Percentiles rank a stretch among this genome's conserved stretches.
These are phyloP conservation scores for Eupithecia subfuscata DNA, from an alignment of 2,888 invertebrate genomes.

Conservation along the genomic window DNA sequence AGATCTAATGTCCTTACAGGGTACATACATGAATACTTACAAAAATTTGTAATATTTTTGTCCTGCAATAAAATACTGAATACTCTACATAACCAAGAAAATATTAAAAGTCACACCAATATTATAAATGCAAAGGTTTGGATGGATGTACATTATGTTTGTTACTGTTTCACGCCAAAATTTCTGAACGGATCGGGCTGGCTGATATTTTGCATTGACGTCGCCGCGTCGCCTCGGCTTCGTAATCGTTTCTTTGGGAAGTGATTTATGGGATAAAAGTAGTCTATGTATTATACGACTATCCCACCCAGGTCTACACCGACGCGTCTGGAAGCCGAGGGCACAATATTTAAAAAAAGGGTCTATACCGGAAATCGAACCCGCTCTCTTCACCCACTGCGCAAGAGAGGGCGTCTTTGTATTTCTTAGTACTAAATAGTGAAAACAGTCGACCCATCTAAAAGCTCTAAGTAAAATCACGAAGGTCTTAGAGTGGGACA, in stretches of 20 bases:
- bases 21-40: too few species aligned
- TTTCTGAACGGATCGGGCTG: background rate
- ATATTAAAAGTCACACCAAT: background rate
- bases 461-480: background rate
- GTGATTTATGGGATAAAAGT: too few species aligned
- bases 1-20: too few species aligned
- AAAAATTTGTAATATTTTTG: too few species aligned
- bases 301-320: too few species aligned
- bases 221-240: too few species aligned
- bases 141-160: background rate
- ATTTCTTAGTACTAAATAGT: background rate
- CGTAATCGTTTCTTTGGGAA: too few species aligned
- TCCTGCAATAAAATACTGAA: too few species aligned
- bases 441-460: background rate
- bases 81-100: background rate
- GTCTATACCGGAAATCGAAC: background rate
- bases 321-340: too few species aligned
- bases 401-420: background rate
- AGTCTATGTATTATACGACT: too few species aligned
- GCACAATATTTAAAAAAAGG: too few species aligned
- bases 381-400: too few species aligned
- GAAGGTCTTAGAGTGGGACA: background rate
- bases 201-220: background rate
- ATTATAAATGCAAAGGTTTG: background rate
- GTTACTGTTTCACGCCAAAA: background rate